Evolutionary conservation across 1,140 invertebrate genomes (phyloP).

Genomic region (Drosophila asahinai): DNA sequence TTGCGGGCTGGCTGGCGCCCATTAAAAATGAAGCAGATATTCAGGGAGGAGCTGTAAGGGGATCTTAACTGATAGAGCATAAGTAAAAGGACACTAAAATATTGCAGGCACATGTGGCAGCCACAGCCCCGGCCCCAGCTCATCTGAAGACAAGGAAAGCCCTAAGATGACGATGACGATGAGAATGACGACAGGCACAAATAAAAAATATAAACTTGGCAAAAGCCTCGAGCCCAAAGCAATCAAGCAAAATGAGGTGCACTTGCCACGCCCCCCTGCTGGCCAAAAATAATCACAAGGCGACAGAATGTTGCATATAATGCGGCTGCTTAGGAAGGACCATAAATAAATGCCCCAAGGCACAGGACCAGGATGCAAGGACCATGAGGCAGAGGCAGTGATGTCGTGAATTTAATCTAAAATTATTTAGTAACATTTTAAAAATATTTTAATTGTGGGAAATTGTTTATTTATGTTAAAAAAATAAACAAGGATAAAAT

Average conservation of each 20-base stretch:
- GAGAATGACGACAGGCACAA: conserved; percentile 20
- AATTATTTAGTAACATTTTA: not conserved
- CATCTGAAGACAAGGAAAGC: conserved; percentile 21
- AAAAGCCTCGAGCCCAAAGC: conserved; percentile 52
- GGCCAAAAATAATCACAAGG: conserved; percentile 76
- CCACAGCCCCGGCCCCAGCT: not conserved
- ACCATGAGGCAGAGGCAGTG: conserved; percentile 10
- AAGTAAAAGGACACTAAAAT: conserved; percentile 75
- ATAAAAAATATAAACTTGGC: conserved; percentile 46
- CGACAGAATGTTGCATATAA: conserved; percentile 80
- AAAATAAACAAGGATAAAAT: too few species aligned
- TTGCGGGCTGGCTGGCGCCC: conserved; percentile 45
- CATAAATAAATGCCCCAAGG: conserved; percentile 49
- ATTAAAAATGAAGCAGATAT: conserved; percentile 78
- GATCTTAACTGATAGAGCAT: conserved; percentile 15
- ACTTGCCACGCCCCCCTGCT: conserved; percentile 35
- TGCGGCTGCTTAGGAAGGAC: conserved; percentile 61
- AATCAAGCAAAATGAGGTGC: conserved; percentile 79
- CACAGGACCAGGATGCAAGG: conserved; percentile 10
- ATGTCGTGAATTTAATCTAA: not conserved
- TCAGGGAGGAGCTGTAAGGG: conserved; percentile 4
- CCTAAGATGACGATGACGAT: conserved; percentile 35
- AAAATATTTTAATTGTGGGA: not conserved
- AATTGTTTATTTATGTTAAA: too few species aligned
- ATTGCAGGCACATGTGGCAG: conserved; percentile 73